Conservation (phyloP, 2,113 vertebrate species). For the Lanius collurio region DNA sequence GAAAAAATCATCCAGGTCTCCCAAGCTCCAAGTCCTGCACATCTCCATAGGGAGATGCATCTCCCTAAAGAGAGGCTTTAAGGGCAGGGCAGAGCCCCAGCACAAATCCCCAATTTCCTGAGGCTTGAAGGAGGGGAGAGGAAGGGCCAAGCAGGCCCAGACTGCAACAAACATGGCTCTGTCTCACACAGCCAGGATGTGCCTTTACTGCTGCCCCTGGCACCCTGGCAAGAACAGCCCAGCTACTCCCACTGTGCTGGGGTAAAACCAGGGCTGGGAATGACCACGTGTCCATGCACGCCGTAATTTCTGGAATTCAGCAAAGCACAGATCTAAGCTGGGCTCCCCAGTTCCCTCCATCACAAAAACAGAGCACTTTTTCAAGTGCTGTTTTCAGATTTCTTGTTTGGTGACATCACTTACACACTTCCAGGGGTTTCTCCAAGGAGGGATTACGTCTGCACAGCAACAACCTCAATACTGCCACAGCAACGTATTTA, state of each 20-base stretch:
- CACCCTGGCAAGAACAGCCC: fast-evolving
- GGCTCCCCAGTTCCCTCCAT: background rate
- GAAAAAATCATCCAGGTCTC: background rate
- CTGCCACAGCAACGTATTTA: background rate
- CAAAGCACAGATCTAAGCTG: background rate
- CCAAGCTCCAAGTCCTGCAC: fast-evolving
- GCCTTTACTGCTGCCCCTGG: too few relatives aligned
- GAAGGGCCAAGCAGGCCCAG: background rate
- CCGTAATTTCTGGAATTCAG: background rate
- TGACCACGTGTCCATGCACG: fast-evolving
- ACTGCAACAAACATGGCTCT: background rate
- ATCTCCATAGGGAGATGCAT: fast-evolving
- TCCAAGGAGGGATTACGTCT: background rate
- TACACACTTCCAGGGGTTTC: background rate
- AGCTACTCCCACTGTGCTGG: fast-evolving
- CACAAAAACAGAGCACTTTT: background rate
- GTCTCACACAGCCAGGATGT: background rate
- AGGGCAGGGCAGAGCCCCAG: background rate
- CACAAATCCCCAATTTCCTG: background rate
- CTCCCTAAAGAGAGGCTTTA: background rate
- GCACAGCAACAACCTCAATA: background rate
- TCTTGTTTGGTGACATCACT: background rate
- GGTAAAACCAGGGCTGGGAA: background rate
- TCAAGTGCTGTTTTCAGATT: background rate
- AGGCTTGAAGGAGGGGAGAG: background rate